Conservation (phyloP, 2,113 vertebrate genomes). For the Athene noctua region DNA sequence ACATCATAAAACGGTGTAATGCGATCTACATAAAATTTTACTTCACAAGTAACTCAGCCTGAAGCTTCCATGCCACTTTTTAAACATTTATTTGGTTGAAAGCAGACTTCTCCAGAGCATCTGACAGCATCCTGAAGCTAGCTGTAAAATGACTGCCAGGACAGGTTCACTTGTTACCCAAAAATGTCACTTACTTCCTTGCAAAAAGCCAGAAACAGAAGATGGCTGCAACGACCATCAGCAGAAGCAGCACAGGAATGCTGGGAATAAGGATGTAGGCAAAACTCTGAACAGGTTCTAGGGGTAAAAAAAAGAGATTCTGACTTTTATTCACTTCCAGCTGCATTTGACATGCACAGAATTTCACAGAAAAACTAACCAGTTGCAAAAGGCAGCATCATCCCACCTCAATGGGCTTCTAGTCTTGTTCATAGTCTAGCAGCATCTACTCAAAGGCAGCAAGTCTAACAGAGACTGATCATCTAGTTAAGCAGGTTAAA, state of each 20-base stretch:
- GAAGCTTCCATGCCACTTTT: not conserved
- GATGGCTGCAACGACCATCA: constrained; percentile 72
- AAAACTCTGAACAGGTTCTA: constrained; percentile 73
- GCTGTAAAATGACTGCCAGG: not conserved
- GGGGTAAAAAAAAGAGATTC: not conserved
- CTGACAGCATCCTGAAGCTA: not conserved
- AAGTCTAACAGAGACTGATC: not conserved
- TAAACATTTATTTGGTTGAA: not conserved
- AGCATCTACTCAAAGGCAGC: not conserved
- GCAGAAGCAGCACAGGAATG: constrained; percentile 79
- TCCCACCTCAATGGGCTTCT: not conserved
- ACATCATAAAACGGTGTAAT: not conserved
- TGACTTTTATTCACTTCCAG: not conserved
- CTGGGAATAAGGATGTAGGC: constrained; percentile 84
- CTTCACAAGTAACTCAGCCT: not conserved
- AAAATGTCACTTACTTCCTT: constrained; percentile 76
- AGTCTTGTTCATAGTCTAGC: not conserved
- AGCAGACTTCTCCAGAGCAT: not conserved
- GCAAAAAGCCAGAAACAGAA: constrained; percentile 80
- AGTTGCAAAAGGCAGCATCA: not conserved
- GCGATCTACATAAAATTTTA: not conserved
- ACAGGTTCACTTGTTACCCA: not conserved
- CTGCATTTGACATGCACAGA: not conserved
- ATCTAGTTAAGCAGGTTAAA: not conserved
- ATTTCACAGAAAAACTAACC: not conserved